Percentiles rank a stretch among this genome's conserved stretches.
Evolutionary conservation across 2,113 vertebrate species (phyloP).

Genomic region (Cavia porcellus): DNA sequence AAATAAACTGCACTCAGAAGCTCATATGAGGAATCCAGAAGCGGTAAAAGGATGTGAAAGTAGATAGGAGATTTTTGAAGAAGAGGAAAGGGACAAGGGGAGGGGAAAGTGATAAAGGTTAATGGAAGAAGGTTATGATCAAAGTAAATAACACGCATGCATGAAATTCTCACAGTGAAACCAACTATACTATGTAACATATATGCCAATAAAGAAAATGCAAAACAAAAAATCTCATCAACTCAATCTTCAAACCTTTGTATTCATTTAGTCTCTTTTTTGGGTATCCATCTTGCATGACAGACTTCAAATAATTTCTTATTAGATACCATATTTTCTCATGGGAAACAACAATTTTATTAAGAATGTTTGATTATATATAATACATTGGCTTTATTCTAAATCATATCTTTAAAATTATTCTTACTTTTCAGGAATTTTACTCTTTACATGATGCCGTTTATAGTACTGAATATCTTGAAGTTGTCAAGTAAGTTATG

Average conservation of each 20-base stretch:
- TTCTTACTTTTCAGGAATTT: not conserved
- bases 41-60: not conserved
- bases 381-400: not conserved
- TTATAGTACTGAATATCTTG: not conserved
- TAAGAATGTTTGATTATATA: not conserved
- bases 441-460: not conserved
- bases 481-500: not conserved
- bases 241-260: not conserved
- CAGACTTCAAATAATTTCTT: not conserved
- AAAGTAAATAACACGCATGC: not conserved
- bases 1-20: too few species aligned
- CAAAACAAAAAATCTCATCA: not conserved
- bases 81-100: not conserved
- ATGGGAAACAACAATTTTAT: slow-evolving; percentile 21
- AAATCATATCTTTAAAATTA: not conserved
- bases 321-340: not conserved
- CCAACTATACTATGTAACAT: not conserved
- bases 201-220: not conserved
- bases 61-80: not conserved
- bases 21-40: too few species aligned
- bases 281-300: not conserved
- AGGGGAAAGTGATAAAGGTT: not conserved
- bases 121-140: not conserved
- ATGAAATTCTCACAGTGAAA: not conserved
- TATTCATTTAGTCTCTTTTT: not conserved